Conservation (phyloP, 1,140 invertebrate genomes). For the Caenorhabditis briggsae region DNA sequence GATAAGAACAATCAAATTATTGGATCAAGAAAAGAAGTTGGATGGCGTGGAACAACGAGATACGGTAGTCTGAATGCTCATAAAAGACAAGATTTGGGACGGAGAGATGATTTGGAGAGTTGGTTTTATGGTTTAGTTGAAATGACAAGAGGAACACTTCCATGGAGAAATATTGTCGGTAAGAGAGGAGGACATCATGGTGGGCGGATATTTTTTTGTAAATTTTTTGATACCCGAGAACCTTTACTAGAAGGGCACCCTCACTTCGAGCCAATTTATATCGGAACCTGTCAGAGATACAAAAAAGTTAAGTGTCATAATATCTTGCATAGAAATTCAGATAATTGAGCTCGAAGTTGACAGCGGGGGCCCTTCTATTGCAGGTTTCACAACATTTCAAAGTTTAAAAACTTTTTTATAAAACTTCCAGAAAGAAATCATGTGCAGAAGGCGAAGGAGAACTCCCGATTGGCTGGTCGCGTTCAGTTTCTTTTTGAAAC, state of each 20-base stretch:
- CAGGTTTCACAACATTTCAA: no score
- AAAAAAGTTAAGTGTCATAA: no score
- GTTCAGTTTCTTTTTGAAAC: constrained; percentile 65
- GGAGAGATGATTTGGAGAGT: constrained; percentile 66
- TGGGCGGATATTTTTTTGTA: neutral
- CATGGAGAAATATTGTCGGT: constrained; percentile 66
- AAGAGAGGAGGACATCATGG: constrained; percentile 14
- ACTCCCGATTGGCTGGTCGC: constrained; percentile 40
- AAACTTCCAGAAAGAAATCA: constrained; percentile 55
- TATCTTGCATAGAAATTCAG: no score
- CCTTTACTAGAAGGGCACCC: no score
- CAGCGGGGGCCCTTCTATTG: no score
- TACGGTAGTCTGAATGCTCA: constrained; percentile 66
- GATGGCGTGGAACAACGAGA: constrained; percentile 70
- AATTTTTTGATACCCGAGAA: neutral
- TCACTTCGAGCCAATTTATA: no score
- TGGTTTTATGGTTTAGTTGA: constrained; percentile 74
- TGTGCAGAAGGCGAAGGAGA: constrained; percentile 61
- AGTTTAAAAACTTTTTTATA: no score
- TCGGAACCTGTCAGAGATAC: no score
- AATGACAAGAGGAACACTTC: constrained; percentile 67
- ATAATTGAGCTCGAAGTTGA: no score
- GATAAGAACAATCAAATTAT: constrained; percentile 65
- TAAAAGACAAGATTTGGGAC: constrained; percentile 59
- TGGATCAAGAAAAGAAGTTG: constrained; percentile 66